Evolutionary conservation across 2,113 vertebrate species (phyloP).

Genomic region (Gasterosteus aculeatus): DNA sequence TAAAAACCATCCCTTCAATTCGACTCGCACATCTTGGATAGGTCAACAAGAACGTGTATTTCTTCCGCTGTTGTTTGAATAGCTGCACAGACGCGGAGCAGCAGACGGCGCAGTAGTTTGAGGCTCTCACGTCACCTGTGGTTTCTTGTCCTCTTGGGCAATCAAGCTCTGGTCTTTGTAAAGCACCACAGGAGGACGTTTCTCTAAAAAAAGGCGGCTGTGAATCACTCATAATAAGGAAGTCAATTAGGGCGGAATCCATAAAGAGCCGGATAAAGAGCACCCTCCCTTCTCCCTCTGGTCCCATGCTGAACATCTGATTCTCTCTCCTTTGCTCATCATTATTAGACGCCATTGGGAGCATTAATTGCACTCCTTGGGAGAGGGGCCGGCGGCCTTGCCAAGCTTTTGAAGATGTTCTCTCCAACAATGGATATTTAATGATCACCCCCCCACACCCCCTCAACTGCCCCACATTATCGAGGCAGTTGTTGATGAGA

Average conservation of each 20-base stretch:
- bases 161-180: conserved; percentile 45
- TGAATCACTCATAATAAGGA: conserved; percentile 54
- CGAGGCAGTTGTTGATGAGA: conserved; percentile 44
- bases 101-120: neutral
- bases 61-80: neutral
- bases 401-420: conserved; percentile 70
- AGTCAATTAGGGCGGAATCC: conserved; percentile 44
- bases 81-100: neutral
- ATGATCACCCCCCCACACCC: conserved; percentile 51
- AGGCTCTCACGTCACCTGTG: neutral
- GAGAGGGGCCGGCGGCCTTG: conserved; percentile 53
- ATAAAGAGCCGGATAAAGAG: conserved; percentile 40
- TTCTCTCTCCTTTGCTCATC: conserved; percentile 39
- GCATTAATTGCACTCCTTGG: conserved; percentile 72
- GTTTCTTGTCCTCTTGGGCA: conserved; percentile 27
- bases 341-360: conserved; percentile 64
- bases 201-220: conserved; percentile 24
- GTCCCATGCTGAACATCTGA: conserved; percentile 35
- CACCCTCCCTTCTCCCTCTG: neutral
- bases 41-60: neutral
- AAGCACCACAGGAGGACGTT: conserved; percentile 23
- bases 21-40: neutral
- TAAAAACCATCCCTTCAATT: neutral
- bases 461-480: conserved; percentile 22
- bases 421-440: conserved; percentile 74